phyloP scores from a whole-genome alignment of 2,113 vertebrate species.

The Natator depressus region DNA sequence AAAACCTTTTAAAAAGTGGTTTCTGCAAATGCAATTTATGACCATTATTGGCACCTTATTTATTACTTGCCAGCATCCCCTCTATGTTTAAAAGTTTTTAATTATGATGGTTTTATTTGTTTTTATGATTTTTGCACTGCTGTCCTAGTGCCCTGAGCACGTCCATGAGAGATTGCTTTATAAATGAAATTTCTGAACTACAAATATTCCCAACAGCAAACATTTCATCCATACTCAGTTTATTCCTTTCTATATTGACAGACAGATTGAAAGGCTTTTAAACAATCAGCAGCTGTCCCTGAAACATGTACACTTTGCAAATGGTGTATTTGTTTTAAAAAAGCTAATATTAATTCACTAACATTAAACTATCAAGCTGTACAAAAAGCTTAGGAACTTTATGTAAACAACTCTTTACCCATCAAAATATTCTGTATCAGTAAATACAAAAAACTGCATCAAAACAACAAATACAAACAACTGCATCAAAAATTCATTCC shows the following conservation, averaged over 20 bases:
- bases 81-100: background rate
- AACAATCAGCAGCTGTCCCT: background rate
- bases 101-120: background rate
- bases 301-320: background rate
- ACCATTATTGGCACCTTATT: background rate
- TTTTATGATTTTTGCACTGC: background rate
- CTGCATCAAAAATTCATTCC: background rate
- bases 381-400: background rate
- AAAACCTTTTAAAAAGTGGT: background rate
- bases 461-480: background rate
- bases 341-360: background rate
- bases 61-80: background rate
- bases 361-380: background rate
- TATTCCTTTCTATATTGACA: background rate
- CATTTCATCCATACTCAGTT: background rate
- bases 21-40: background rate
- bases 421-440: background rate
- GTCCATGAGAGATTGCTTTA: background rate
- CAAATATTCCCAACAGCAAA: background rate
- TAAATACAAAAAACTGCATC: background rate
- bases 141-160: background rate
- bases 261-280: background rate
- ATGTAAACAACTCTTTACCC: background rate
- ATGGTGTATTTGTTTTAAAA: background rate
- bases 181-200: background rate